Evolutionary conservation across 2,797 vertebrate genomes (phyloP).

Genomic region (Bovichtus variegatus): DNA sequence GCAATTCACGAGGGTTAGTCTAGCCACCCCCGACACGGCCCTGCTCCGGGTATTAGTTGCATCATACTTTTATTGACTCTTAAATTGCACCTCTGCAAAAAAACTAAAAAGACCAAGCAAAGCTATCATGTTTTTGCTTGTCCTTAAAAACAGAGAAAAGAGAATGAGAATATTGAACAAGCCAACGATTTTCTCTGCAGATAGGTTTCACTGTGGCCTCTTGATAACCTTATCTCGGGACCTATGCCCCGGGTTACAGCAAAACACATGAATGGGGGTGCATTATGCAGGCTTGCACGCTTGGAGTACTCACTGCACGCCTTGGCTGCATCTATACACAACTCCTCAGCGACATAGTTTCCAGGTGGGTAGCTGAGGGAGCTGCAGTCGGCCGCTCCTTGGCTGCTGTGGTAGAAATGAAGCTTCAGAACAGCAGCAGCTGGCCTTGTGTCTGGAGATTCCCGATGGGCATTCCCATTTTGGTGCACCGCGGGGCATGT

Average conservation of each 20-base stretch:
- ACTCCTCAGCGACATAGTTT: slow-evolving; percentile 83
- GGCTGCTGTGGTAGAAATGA: slow-evolving; percentile 79
- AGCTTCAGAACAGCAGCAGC: slow-evolving; percentile 74
- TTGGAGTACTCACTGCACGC: slow-evolving; percentile 82
- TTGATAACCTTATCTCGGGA: slow-evolving; percentile 65
- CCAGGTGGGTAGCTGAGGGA: slow-evolving; percentile 84
- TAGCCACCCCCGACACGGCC: slow-evolving; percentile 5
- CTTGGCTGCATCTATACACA: slow-evolving; percentile 83
- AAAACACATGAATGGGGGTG: slow-evolving; percentile 35
- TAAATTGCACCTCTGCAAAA: neutral
- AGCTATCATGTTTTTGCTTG: slow-evolving; percentile 34
- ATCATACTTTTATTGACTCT: slow-evolving; percentile 27
- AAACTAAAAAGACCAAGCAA: neutral
- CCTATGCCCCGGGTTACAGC: slow-evolving; percentile 42
- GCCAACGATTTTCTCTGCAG: slow-evolving; percentile 17
- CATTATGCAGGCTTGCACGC: slow-evolving; percentile 8
- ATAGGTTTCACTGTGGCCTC: slow-evolving; percentile 53
- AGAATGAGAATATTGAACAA: slow-evolving; percentile 41
- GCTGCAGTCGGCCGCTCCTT: slow-evolving; percentile 40
- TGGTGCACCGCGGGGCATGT: slow-evolving; percentile 77
- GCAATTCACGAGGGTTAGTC: slow-evolving; percentile 51
- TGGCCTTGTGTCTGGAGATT: slow-evolving; percentile 63
- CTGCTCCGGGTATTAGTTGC: slow-evolving; percentile 14
- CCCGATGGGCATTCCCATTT: slow-evolving; percentile 80
- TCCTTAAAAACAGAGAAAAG: slow-evolving; percentile 41